These are phyloP conservation scores for Agrotis segetum DNA, from an alignment of 2,888 invertebrate genomes.

Conservation along the genomic window DNA sequence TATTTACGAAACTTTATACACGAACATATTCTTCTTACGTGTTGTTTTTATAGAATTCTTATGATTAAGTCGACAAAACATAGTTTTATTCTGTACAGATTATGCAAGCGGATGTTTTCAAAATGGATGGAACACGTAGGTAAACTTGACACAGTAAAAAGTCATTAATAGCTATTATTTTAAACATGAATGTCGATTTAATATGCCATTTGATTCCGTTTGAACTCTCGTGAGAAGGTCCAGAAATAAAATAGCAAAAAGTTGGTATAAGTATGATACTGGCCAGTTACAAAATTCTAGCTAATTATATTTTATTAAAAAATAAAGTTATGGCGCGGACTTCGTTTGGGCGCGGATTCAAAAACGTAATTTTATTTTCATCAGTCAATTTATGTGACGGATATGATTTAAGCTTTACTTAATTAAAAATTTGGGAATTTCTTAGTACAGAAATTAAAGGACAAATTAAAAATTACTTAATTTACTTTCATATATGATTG, in stretches of 20 bases:
- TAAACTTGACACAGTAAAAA: slow-evolving; percentile 20
- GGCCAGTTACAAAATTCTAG: background rate
- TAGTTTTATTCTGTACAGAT: slow-evolving; percentile 3
- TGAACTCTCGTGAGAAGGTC: background rate
- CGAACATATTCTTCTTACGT: slow-evolving; percentile 22
- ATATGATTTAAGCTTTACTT: background rate
- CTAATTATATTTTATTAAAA: slow-evolving; percentile 16
- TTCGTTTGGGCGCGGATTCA: background rate
- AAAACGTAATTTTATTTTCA: background rate
- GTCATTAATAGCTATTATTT: background rate
- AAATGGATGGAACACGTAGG: background rate
- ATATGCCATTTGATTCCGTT: background rate
- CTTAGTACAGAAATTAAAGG: background rate
- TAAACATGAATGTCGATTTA: background rate
- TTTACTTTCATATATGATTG: background rate
- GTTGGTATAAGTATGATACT: slow-evolving; percentile 5
- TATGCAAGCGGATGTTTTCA: background rate
- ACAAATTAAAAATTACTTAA: background rate
- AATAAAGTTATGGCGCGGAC: slow-evolving; percentile 1
- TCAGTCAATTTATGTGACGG: background rate
- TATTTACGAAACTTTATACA: slow-evolving; percentile 55
- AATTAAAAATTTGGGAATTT: background rate
- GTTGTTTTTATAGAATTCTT: background rate
- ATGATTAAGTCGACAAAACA: background rate
- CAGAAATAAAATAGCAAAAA: slow-evolving; percentile 6